A percentile compares a stretch with the other conserved stretches of the same genome.
Evolutionary conservation across 64 coral and sea anemone genomes (phyloP).

Genomic region (Pocillopora damicornis): DNA sequence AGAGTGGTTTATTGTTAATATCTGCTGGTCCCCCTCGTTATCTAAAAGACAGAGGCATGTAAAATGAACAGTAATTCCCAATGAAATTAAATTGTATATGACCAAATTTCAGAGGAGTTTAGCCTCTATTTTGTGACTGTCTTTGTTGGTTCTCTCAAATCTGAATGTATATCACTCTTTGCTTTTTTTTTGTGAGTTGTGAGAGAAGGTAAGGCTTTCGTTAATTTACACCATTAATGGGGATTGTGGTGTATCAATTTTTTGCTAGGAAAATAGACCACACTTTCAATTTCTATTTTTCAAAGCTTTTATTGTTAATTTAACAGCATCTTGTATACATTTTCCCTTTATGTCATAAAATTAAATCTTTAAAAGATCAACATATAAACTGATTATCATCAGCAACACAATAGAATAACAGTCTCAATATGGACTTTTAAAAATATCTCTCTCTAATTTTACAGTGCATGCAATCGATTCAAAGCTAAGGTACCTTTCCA

Average conservation of each 20-base stretch:
- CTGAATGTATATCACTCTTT: too few relatives aligned
- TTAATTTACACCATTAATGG: not conserved
- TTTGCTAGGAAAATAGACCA: not conserved
- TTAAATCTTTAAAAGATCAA: not conserved
- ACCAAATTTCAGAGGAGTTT: too few relatives aligned
- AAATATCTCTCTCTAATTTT: not conserved
- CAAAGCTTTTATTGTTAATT: not conserved
- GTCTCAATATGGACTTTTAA: not conserved
- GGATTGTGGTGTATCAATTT: not conserved
- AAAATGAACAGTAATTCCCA: too few relatives aligned
- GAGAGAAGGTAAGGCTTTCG: not conserved
- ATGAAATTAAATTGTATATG: too few relatives aligned
- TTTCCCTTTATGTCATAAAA: not conserved
- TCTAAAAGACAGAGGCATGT: too few relatives aligned
- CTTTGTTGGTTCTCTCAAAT: too few relatives aligned
- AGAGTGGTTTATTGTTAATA: too few relatives aligned
- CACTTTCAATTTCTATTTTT: not conserved
- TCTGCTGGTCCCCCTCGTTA: too few relatives aligned
- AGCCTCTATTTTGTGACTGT: too few relatives aligned
- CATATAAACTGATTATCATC: not conserved
- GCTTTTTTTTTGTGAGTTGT: too few relatives aligned
- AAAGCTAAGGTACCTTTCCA: too few relatives aligned
- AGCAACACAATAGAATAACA: not conserved
- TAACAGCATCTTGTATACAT: not conserved
- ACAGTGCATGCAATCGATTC: not conserved